phyloP scores from a whole-genome alignment of 2,113 vertebrate genomes.

The Cololabis saira region DNA sequence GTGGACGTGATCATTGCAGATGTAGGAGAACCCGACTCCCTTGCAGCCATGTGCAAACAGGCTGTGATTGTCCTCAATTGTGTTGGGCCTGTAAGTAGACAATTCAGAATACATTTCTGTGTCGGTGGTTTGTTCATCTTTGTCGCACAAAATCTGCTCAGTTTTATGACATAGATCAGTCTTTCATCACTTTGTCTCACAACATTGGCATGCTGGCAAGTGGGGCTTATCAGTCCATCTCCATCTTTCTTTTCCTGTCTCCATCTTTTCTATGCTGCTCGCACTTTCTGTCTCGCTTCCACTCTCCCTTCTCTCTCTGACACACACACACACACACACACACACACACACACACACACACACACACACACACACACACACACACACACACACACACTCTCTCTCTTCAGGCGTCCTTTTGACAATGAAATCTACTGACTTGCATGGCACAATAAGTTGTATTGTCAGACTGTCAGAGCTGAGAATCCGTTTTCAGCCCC shows the following conservation, averaged over 20 bases:
- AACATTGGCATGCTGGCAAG: slow-evolving; percentile 7
- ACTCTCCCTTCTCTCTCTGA: too few species aligned
- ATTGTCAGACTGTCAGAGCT: slow-evolving; percentile 50
- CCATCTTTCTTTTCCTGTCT: not conserved
- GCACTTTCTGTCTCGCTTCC: not conserved
- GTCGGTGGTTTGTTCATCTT: not conserved
- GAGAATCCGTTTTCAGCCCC: slow-evolving; percentile 25
- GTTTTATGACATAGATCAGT: not conserved
- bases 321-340: not conserved
- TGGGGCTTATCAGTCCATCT: not conserved
- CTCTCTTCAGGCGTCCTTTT: slow-evolving; percentile 25
- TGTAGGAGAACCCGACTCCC: slow-evolving; percentile 85
- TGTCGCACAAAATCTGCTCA: not conserved
- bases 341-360: not conserved
- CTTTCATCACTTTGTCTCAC: slow-evolving; percentile 14
- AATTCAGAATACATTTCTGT: not conserved
- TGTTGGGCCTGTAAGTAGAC: slow-evolving; percentile 92
- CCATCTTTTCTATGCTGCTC: slow-evolving; percentile 1
- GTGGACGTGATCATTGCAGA: slow-evolving; percentile 91
- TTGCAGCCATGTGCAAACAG: slow-evolving; percentile 92
- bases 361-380: slow-evolving; percentile 10
- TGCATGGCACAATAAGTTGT: slow-evolving; percentile 45
- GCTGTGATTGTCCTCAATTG: slow-evolving; percentile 91
- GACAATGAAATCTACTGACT: slow-evolving; percentile 49
- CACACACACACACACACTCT: too few species aligned